Conservation (phyloP, 2,113 vertebrate species). For the Ciconia maguari region DNA sequence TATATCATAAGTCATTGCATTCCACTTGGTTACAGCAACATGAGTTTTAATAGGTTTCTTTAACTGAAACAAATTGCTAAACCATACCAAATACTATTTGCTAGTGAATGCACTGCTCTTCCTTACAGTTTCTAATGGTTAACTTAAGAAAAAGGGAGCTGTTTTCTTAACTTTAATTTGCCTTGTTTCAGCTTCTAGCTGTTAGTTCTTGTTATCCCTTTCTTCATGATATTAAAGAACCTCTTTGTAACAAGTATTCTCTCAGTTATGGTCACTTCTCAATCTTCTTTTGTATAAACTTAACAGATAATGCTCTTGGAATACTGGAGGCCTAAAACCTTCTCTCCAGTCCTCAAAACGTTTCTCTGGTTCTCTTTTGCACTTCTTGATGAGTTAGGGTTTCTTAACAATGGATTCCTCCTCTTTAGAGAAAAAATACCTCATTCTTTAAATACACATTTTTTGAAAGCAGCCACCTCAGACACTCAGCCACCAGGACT, state of each 20-base stretch:
- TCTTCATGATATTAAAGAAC: not conserved
- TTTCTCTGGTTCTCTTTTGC: not conserved
- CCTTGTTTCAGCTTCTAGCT: not conserved
- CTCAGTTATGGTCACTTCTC: not conserved
- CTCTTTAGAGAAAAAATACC: not conserved
- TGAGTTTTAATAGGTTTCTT: not conserved
- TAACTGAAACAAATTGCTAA: conserved; percentile 11
- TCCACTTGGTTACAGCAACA: not conserved
- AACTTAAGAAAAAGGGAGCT: not conserved
- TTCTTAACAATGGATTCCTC: not conserved
- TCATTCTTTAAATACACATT: not conserved
- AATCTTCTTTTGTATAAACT: not conserved
- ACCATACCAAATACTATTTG: not conserved
- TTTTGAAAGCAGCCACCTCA: not conserved
- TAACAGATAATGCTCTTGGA: not conserved
- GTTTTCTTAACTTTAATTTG: not conserved
- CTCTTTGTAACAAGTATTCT: not conserved
- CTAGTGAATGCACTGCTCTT: not conserved
- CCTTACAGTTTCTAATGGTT: not conserved
- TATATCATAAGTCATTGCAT: not conserved
- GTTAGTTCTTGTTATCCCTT: not conserved
- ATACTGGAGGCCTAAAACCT: not conserved
- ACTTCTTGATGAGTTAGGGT: not conserved
- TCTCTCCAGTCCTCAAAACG: not conserved
- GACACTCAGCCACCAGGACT: not conserved